Percentiles rank a stretch among this genome's conserved stretches.
phyloP scores from a whole-genome alignment of 2,888 invertebrate species.

The Dendrolimus houi region DNA sequence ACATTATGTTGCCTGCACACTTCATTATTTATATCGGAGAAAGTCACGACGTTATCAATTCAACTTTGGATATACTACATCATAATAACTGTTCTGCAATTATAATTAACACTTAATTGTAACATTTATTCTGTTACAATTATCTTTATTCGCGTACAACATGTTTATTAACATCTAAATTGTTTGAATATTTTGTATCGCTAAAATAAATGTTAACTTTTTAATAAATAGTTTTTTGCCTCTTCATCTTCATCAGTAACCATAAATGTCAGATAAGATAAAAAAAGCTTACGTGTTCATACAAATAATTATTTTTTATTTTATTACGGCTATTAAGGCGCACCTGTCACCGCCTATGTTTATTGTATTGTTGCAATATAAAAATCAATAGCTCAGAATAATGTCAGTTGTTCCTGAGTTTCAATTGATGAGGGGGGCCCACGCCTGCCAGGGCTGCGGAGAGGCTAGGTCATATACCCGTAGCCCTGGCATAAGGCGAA shows the following conservation, averaged over 20 bases:
- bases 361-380: too few relatives aligned
- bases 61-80: not conserved
- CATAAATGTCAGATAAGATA: not conserved
- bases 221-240: not conserved
- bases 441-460: too few relatives aligned
- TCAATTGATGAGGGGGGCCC: too few relatives aligned
- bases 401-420: too few relatives aligned
- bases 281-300: not conserved
- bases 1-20: too few relatives aligned
- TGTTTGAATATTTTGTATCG: not conserved
- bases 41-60: not conserved
- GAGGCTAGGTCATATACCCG: too few relatives aligned
- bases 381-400: too few relatives aligned
- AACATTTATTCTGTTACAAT: not conserved
- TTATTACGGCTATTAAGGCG: too few relatives aligned
- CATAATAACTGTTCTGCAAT: not conserved
- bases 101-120: not conserved
- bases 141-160: not conserved
- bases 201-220: not conserved
- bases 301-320: not conserved
- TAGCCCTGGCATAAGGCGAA: too few relatives aligned
- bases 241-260: not conserved
- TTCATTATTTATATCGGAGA: not conserved
- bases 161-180: not conserved
- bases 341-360: too few relatives aligned